phyloP scores from a whole-genome alignment of 1,140 invertebrate species.

The Hesperophylax magnus region DNA sequence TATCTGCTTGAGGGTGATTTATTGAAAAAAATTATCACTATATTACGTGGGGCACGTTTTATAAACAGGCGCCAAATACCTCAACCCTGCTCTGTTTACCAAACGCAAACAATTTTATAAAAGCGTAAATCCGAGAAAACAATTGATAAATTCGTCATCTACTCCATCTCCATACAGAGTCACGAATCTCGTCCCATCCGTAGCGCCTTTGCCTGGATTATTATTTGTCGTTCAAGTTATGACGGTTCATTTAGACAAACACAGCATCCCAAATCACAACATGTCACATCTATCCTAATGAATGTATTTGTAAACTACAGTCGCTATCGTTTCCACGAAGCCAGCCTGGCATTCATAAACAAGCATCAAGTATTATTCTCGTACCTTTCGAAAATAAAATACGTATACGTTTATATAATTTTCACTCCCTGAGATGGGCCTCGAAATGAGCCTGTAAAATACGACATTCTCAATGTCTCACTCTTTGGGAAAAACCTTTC shows the following conservation, averaged over 20 bases:
- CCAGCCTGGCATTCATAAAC: slow-evolving; percentile 24
- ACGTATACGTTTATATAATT: no score
- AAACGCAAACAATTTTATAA: no score
- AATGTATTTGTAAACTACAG: slow-evolving; percentile 34
- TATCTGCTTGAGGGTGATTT: no score
- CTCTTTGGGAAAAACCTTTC: slow-evolving; percentile 19
- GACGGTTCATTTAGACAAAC: slow-evolving; percentile 39
- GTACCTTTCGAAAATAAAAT: not conserved
- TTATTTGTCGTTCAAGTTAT: slow-evolving; percentile 44
- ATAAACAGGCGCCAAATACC: no score
- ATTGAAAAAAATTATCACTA: no score
- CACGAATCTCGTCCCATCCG: slow-evolving; percentile 20
- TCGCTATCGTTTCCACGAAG: slow-evolving; percentile 33
- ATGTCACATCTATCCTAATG: slow-evolving; percentile 49
- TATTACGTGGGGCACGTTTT: no score
- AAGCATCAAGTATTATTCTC: not conserved
- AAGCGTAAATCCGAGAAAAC: not conserved
- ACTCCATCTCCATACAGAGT: slow-evolving; percentile 1
- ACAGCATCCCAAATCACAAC: slow-evolving; percentile 46
- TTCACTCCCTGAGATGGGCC: not conserved
- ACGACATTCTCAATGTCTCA: slow-evolving; percentile 26
- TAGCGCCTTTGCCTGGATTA: not conserved
- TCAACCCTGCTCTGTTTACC: no score
- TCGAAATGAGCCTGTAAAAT: slow-evolving; percentile 32
- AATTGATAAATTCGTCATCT: slow-evolving; percentile 21